Percentiles rank a stretch among this genome's conserved stretches.
These are phyloP conservation scores for Neodiprion pinetum DNA, from an alignment of 1,140 invertebrate genomes.

Conservation along the genomic window DNA sequence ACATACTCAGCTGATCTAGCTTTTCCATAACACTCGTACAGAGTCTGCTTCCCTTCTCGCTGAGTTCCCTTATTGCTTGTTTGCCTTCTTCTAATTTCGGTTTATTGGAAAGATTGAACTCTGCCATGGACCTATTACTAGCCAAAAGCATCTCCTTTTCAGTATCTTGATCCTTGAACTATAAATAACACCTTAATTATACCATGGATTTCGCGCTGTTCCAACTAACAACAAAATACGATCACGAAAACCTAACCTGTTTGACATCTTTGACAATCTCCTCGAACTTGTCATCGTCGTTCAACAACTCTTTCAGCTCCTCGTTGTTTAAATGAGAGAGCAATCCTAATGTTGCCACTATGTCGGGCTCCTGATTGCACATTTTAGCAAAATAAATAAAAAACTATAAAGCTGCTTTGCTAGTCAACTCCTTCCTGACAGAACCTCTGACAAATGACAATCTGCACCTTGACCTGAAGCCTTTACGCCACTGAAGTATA, in stretches of 20 bases:
- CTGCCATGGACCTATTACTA: slow-evolving; percentile 84
- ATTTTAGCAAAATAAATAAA: slow-evolving; percentile 31
- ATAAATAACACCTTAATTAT: slow-evolving; percentile 35
- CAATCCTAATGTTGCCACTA: slow-evolving; percentile 59
- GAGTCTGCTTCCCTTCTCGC: slow-evolving; percentile 72
- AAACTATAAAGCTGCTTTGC: background rate
- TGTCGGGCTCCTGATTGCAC: slow-evolving; percentile 54
- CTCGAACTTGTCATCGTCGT: slow-evolving; percentile 85
- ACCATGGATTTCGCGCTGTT: no score
- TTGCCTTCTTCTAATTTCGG: slow-evolving; percentile 79
- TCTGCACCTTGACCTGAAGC: no score
- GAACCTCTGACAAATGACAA: no score
- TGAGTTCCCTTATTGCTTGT: slow-evolving; percentile 71
- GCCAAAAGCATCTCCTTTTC: slow-evolving; percentile 87
- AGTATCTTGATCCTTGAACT: slow-evolving; percentile 80
- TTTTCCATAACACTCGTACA: slow-evolving; percentile 74
- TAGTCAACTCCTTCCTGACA: no score
- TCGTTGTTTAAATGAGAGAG: slow-evolving; percentile 70
- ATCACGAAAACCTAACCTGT: slow-evolving; percentile 67
- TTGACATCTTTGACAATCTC: slow-evolving; percentile 78
- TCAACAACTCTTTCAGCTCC: slow-evolving; percentile 83
- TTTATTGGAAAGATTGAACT: slow-evolving; percentile 85
- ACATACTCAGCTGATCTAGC: slow-evolving; percentile 71
- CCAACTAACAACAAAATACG: slow-evolving; percentile 8
- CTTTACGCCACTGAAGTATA: no score